Conservation (phyloP, 1,140 invertebrate genomes). For the Cherax quadricarinatus region DNA sequence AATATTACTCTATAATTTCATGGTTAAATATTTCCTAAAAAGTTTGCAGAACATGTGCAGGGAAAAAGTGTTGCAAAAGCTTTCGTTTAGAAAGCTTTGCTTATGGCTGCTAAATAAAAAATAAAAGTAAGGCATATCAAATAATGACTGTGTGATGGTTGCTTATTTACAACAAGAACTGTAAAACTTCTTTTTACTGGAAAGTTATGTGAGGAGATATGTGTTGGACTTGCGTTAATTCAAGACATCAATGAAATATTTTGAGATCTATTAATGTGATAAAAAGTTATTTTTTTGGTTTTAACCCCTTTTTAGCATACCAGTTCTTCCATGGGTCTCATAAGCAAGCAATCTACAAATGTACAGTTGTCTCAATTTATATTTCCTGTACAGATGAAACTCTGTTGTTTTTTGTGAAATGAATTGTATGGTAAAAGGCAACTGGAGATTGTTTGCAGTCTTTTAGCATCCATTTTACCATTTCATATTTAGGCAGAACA, state of each 20-base stretch:
- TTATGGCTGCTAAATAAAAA: conserved; percentile 55
- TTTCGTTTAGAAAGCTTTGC: conserved; percentile 61
- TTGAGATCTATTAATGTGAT: conserved; percentile 49
- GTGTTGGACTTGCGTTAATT: conserved; percentile 38
- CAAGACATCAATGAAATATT: conserved; percentile 26
- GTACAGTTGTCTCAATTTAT: conserved; percentile 57
- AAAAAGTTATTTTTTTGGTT: conserved; percentile 18
- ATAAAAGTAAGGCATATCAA: conserved; percentile 53
- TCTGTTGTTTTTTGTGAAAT: conserved; percentile 33
- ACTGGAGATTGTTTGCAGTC: conserved; percentile 34
- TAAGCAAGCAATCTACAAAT: conserved; percentile 64
- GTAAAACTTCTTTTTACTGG: conserved; percentile 34
- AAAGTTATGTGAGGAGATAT: conserved; percentile 32
- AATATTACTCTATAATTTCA: conserved; percentile 37
- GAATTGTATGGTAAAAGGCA: conserved; percentile 30
- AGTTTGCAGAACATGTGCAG: conserved; percentile 31
- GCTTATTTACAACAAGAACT: conserved; percentile 39
- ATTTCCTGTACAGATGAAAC: conserved; percentile 60
- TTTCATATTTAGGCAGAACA: conserved; percentile 60
- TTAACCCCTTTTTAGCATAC: conserved; percentile 43
- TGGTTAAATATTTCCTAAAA: conserved; percentile 52
- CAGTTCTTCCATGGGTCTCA: conserved; percentile 66
- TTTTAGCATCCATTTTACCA: conserved; percentile 48
- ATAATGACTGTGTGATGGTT: conserved; percentile 34
- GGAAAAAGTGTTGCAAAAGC: conserved; percentile 27